Conservation (phyloP, 2,888 invertebrate species). For the Patella depressa region DNA sequence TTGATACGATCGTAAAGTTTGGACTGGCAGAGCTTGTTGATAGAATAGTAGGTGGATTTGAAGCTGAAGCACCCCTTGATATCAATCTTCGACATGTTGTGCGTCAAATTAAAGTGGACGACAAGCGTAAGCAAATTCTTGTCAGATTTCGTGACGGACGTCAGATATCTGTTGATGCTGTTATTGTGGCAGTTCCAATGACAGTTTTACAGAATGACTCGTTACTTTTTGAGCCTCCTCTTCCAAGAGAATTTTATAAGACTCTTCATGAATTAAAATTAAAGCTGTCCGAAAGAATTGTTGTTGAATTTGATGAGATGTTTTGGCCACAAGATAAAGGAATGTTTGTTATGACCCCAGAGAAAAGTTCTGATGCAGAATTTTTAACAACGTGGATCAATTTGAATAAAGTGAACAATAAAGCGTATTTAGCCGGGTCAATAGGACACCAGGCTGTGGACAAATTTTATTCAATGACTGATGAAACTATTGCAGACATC, state of each 20-base stretch:
- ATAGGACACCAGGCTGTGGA: constrained; percentile 46
- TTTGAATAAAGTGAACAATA: constrained; percentile 42
- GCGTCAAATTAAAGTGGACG: constrained; percentile 51
- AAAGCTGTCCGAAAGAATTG: constrained; percentile 37
- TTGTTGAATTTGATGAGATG: constrained; percentile 54
- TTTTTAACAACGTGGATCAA: constrained; percentile 60
- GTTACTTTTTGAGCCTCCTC: constrained; percentile 53
- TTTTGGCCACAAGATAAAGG: constrained; percentile 63
- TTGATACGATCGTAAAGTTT: constrained; percentile 53
- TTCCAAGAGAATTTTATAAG: constrained; percentile 44
- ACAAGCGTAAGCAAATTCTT: constrained; percentile 45
- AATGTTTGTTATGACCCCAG: constrained; percentile 48
- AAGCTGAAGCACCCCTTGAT: constrained; percentile 48
- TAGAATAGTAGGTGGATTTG: constrained; percentile 53
- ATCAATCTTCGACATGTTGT: constrained; percentile 52
- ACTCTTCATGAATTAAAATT: constrained; percentile 46
- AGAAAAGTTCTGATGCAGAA: constrained; percentile 39
- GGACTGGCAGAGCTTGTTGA: constrained; percentile 53
- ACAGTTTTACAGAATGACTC: constrained; percentile 45
- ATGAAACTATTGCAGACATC: constrained; percentile 42
- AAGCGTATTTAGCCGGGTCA: constrained; percentile 45
- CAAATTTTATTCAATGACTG: constrained; percentile 46
- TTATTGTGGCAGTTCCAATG: constrained; percentile 59
- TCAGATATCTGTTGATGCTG: constrained; percentile 51
- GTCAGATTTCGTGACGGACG: constrained; percentile 51